Evolutionary conservation across 2,113 vertebrate species (phyloP), one percentile per base, ranked within the genome.

Genomic region (Dipodomys ordii): DNA sequence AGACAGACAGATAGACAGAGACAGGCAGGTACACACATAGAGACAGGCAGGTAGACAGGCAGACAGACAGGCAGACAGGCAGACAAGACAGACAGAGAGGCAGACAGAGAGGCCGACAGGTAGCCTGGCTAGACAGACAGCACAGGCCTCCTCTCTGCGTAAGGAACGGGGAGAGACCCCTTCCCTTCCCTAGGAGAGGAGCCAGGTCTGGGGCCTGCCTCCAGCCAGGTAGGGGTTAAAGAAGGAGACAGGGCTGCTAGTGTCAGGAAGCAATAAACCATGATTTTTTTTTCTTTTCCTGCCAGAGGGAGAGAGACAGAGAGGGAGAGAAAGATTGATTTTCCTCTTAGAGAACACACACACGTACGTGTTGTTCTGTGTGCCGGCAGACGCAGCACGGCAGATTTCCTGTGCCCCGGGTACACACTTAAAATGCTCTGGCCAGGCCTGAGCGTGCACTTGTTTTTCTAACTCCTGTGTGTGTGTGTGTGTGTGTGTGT

Each of bases 391-490:
- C 28, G 39, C 30, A 15, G n/a, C 3, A 30, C 11, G 0, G 73
- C 57, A 53, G n/a, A 8, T 20, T 30, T 20, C 20, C 15, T 8
- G 28, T 23, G 44, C 23, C 25, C 49, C 13, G 0, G 25, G 28
- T 27, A 7, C 18, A 16, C 13, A 6, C 16, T 0, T 1, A 20
- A 18, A 64, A 35, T 3, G n/a, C 39, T 15, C 28, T 30, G 0
- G 8, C 65, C 0, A 8, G 28, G 57, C 73, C 4, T 0, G 4
- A 20, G 69, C 2, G 9, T 12, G 73, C 25, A 78, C 53, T 0
- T 84, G 83, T 44, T 79, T 46, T 65, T 28, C 80, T 46, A 49
- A 57, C 3, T 18, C 8, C 11, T 81, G 80, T 6, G 87, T 80
- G 83, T 13, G 60, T 10, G 65, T 60, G 27, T 22, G 46, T 78